These are phyloP conservation scores for Anabas testudineus DNA, from an alignment of 2,797 vertebrate genomes.

Conservation along the genomic window DNA sequence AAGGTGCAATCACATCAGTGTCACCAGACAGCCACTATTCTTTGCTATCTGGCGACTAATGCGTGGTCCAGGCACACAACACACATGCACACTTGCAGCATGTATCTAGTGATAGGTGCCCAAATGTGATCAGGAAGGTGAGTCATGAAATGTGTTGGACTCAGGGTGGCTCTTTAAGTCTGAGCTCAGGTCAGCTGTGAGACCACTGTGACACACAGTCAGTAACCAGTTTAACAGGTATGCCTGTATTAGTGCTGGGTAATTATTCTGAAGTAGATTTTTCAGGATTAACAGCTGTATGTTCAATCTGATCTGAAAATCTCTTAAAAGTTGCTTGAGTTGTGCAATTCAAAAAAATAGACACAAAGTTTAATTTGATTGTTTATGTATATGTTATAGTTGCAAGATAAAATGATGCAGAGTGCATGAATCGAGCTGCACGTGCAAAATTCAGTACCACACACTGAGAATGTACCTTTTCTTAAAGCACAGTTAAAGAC, in stretches of 20 bases:
- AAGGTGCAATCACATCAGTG: conserved; percentile 8
- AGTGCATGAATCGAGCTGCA: too few relatives aligned
- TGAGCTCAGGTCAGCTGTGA: conserved; percentile 21
- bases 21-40: conserved; percentile 8
- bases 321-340: neutral
- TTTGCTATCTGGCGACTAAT: neutral
- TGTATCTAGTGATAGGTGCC: neutral
- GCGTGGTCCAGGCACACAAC: neutral
- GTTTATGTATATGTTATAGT: neutral
- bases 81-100: conserved; percentile 1
- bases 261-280: neutral
- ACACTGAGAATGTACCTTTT: neutral
- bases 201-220: neutral
- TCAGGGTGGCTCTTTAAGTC: conserved; percentile 33
- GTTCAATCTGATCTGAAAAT: neutral
- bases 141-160: conserved; percentile 29
- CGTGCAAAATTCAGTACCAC: too few relatives aligned
- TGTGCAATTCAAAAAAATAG: neutral
- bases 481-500: neutral
- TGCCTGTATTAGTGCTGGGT: neutral
- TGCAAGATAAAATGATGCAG: too few relatives aligned
- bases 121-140: conserved; percentile 6
- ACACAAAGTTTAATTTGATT: neutral
- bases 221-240: conserved; percentile 30
- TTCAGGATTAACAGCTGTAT: too few relatives aligned